Evolutionary conservation across 2,113 vertebrate species (phyloP).

Genomic region (Gila orcuttii): DNA sequence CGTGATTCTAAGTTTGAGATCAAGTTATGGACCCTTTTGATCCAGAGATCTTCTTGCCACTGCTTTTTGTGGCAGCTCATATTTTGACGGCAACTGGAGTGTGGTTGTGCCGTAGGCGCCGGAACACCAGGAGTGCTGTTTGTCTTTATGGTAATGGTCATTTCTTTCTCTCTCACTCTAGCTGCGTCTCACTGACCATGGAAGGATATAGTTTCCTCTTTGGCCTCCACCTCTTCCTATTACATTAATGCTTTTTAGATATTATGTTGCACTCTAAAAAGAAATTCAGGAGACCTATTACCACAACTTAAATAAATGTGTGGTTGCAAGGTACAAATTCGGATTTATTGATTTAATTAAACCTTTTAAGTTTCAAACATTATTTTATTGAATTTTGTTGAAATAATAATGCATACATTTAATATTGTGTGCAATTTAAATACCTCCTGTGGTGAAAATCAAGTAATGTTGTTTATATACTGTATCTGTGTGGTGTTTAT

Average conservation of each 20-base stretch:
- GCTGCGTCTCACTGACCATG: not conserved
- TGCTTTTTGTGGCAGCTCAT: slow-evolving; percentile 72
- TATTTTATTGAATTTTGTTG: not conserved
- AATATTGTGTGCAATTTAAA: not conserved
- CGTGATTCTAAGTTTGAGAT: not conserved
- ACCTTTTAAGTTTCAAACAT: not conserved
- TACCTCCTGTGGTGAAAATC: too few relatives aligned
- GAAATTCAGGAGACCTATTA: not conserved
- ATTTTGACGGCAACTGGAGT: slow-evolving; percentile 72
- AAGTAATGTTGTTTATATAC: too few relatives aligned
- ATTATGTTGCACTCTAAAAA: not conserved
- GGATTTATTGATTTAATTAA: not conserved
- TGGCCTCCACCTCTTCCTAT: slow-evolving; percentile 57
- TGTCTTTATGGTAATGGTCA: slow-evolving; percentile 15
- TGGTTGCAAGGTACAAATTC: not conserved
- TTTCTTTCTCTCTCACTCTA: not conserved
- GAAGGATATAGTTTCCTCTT: slow-evolving; percentile 59
- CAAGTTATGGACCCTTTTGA: slow-evolving; percentile 70
- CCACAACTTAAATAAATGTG: not conserved
- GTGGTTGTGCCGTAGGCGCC: slow-evolving; percentile 70
- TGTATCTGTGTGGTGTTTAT: too few relatives aligned
- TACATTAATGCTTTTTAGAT: not conserved
- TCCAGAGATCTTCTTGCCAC: slow-evolving; percentile 61
- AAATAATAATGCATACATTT: not conserved
- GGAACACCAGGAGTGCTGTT: slow-evolving; percentile 57